These are phyloP conservation scores for Aspidiotus destructor DNA, from an alignment of 2,888 invertebrate genomes.

Conservation along the genomic window DNA sequence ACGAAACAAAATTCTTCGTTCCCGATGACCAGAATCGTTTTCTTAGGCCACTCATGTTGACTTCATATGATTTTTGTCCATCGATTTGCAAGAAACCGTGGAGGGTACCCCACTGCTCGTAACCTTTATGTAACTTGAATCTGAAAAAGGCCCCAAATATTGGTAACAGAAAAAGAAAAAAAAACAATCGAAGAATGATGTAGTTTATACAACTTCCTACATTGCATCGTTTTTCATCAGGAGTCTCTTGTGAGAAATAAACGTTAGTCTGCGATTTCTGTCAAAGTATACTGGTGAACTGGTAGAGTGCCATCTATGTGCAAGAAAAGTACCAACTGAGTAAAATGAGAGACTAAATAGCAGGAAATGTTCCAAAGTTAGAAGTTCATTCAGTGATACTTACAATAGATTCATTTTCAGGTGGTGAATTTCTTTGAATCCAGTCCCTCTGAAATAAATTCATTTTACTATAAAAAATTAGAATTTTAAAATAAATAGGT, in stretches of 20 bases:
- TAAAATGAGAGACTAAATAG: neutral
- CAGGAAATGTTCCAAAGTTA: neutral
- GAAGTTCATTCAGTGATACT: constrained; percentile 39
- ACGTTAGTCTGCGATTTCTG: constrained; percentile 12
- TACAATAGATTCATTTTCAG: constrained; percentile 54
- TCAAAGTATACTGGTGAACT: constrained; percentile 33
- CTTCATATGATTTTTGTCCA: neutral
- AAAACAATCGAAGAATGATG: neutral
- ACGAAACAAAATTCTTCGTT: constrained; percentile 7
- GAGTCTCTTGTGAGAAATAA: neutral
- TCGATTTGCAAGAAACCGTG: constrained; percentile 16
- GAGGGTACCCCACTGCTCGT: constrained; percentile 28
- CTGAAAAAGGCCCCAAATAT: neutral
- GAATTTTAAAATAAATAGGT: no score
- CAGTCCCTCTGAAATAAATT: neutral
- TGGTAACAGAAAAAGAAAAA: neutral
- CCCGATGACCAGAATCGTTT: constrained; percentile 12
- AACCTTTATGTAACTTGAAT: constrained; percentile 15
- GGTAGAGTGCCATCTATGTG: constrained; percentile 32
- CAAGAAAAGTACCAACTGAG: neutral
- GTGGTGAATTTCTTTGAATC: constrained; percentile 38
- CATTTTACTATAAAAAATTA: no score
- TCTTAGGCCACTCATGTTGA: constrained; percentile 14
- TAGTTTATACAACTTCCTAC: neutral
- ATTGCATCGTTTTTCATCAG: neutral